A percentile compares a stretch with the other conserved stretches of the same genome.
Evolutionary conservation across 53 echinoderm and acorn worm genomes (phyloP).

Genomic region (Holothuria scabra): DNA sequence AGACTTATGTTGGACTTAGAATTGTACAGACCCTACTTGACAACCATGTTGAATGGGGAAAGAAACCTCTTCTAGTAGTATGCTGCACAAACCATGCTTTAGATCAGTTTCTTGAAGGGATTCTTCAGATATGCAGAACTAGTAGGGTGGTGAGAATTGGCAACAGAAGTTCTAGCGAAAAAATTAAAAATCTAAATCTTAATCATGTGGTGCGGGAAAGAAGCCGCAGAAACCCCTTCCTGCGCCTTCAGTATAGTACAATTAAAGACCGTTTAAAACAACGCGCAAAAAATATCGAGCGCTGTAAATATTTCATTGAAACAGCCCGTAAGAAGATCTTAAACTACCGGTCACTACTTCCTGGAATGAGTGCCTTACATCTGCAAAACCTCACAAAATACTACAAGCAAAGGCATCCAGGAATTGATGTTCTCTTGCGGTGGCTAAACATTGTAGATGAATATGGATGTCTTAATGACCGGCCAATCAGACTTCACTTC

Average conservation of each 20-base stretch:
- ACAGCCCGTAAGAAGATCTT: conserved; percentile 57
- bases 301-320: conserved; percentile 31
- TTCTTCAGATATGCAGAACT: conserved; percentile 43
- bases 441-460: conserved; percentile 3
- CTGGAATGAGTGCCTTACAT: conserved; percentile 35
- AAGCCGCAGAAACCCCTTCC: background rate
- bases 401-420: background rate
- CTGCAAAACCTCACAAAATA: conserved; percentile 5
- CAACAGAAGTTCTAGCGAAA: conserved; percentile 71
- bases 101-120: conserved; percentile 95
- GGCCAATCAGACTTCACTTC: background rate
- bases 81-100: conserved; percentile 98
- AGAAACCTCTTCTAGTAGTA: conserved; percentile 76
- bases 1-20: conserved; percentile 86
- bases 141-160: conserved; percentile 79
- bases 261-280: conserved; percentile 30
- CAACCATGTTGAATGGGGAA: conserved; percentile 59
- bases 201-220: conserved; percentile 44
- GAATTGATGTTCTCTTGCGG: background rate
- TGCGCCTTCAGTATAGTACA: conserved; percentile 1
- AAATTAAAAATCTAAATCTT: conserved; percentile 62
- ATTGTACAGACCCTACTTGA: conserved; percentile 76
- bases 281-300: conserved; percentile 47
- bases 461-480: background rate
- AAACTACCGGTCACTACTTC: conserved; percentile 37